These are phyloP conservation scores for Callinectes sapidus DNA, from an alignment of 2,888 invertebrate genomes.

Conservation along the genomic window DNA sequence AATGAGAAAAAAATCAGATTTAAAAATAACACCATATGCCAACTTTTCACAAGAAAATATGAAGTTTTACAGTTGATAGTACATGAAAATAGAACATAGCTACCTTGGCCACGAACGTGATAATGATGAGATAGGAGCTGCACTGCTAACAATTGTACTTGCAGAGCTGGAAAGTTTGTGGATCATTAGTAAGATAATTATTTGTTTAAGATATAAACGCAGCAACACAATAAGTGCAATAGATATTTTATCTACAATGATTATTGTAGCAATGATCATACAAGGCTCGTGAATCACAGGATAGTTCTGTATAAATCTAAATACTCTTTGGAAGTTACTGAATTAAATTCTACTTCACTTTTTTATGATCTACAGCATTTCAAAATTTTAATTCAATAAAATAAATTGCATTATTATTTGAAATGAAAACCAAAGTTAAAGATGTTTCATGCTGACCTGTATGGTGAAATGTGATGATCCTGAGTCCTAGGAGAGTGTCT, in stretches of 20 bases:
- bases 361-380: background rate
- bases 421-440: background rate
- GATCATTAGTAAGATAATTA: background rate
- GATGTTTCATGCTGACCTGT: constrained; percentile 43
- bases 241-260: background rate
- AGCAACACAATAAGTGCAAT: background rate
- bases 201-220: background rate
- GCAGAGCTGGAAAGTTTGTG: constrained; percentile 47
- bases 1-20: background rate
- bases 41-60: background rate
- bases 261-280: background rate
- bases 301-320: too few relatives aligned
- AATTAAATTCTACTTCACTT: background rate
- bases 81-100: constrained; percentile 18
- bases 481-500: constrained; percentile 67
- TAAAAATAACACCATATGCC: background rate
- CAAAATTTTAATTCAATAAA: background rate
- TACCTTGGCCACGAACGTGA: constrained; percentile 63
- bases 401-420: background rate
- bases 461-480: constrained; percentile 63
- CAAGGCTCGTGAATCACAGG: too few relatives aligned
- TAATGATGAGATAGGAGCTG: constrained; percentile 52
- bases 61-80: background rate
- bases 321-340: background rate
- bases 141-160: constrained; percentile 54